phyloP scores from a whole-genome alignment of 37 sponge, comb jelly and placozoan species.

The Halisarca cf. caerulea region DNA sequence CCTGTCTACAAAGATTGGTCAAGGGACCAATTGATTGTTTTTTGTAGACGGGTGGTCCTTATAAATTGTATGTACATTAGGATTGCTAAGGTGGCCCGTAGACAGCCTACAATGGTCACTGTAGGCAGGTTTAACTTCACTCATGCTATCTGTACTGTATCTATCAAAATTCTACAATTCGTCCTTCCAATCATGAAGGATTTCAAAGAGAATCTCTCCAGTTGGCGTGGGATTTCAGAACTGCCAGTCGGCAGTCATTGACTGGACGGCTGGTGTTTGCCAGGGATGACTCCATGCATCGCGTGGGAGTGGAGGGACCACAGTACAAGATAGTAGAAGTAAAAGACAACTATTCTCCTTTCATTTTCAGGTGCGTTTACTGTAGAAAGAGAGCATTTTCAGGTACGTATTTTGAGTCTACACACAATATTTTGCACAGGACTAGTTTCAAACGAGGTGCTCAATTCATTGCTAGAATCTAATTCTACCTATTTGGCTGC shows the following conservation, averaged over 20 bases:
- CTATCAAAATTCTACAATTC: neutral
- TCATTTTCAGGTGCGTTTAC: slow-evolving; percentile 58
- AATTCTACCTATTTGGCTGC: no score
- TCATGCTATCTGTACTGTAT: neutral
- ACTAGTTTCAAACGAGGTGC: no score
- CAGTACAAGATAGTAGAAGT: slow-evolving; percentile 31
- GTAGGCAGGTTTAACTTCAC: neutral
- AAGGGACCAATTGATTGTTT: no score
- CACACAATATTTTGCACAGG: no score
- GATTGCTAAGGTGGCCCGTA: no score
- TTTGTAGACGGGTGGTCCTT: no score
- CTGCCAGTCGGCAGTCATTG: slow-evolving; percentile 66
- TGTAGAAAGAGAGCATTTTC: no score
- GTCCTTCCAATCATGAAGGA: slow-evolving; percentile 14
- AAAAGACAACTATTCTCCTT: slow-evolving; percentile 41
- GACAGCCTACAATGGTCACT: no score
- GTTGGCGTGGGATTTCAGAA: slow-evolving; percentile 74
- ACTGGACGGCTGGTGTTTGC: slow-evolving; percentile 63
- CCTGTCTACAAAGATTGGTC: no score
- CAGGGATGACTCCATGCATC: slow-evolving; percentile 65
- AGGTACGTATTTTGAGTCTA: no score
- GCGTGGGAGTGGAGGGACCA: slow-evolving; percentile 52
- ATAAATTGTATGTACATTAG: no score
- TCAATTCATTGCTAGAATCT: no score
- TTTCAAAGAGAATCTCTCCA: slow-evolving; percentile 52